Conservation (phyloP, 2,113 vertebrate genomes). For the Azemiops feae region DNA sequence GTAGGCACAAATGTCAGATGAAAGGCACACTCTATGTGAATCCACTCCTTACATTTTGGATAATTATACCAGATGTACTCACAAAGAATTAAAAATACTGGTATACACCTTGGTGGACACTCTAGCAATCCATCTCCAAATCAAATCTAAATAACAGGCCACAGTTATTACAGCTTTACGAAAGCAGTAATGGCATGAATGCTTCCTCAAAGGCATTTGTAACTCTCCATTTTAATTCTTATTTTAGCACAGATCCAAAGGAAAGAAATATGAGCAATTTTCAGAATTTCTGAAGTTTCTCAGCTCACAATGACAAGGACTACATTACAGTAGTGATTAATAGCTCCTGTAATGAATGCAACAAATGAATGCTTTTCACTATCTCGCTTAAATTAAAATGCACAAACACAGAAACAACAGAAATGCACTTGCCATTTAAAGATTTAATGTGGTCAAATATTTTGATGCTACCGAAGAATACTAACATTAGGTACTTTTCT, state of each 20-base stretch:
- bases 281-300: background rate
- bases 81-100: background rate
- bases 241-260: background rate
- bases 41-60: background rate
- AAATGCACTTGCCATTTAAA: background rate
- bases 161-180: background rate
- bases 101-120: background rate
- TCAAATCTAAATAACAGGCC: background rate
- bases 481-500: background rate
- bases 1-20: background rate
- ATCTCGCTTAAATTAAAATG: background rate
- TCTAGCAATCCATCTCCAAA: background rate
- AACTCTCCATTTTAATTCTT: background rate
- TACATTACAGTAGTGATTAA: background rate
- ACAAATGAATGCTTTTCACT: background rate
- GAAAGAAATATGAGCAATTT: background rate
- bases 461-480: background rate
- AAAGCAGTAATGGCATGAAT: background rate
- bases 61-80: background rate
- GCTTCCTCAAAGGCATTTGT: background rate
- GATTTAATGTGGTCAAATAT: background rate
- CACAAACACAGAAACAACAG: background rate
- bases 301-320: background rate
- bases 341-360: background rate
- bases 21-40: background rate